These are phyloP conservation scores for Enteromius argenteus DNA, from an alignment of 2,797 vertebrate species.

Conservation along the genomic window DNA sequence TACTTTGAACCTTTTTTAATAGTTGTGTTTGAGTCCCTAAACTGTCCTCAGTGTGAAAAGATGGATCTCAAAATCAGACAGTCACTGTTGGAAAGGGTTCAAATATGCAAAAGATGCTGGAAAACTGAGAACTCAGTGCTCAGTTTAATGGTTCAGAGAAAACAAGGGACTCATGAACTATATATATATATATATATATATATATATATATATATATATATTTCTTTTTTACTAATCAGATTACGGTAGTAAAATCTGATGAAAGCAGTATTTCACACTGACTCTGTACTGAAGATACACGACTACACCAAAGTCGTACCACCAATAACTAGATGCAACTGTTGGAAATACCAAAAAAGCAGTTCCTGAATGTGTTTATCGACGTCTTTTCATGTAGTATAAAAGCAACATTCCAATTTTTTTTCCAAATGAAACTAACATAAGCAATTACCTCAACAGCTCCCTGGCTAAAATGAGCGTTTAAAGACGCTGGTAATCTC, in stretches of 20 bases:
- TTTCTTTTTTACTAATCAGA: background rate
- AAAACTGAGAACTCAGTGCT: no score
- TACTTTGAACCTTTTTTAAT: no score
- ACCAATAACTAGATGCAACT: background rate
- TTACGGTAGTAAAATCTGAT: background rate
- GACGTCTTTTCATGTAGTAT: background rate
- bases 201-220: background rate
- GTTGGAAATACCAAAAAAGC: background rate
- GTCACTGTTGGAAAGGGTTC: no score
- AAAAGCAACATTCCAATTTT: background rate
- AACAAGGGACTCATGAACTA: no score
- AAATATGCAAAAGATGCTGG: no score
- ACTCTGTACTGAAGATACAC: background rate
- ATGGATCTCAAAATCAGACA: no score
- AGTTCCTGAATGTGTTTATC: conserved; percentile 6
- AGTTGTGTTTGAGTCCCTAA: no score
- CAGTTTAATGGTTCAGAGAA: no score
- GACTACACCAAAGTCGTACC: background rate
- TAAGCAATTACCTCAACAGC: conserved; percentile 15
- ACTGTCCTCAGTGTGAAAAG: no score
- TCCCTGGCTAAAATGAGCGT: background rate
- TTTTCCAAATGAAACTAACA: background rate
- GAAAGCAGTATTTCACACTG: background rate
- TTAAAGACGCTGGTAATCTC: background rate
- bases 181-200: background rate